Conservation (phyloP, 2,888 invertebrate species). For the Drymonia ruficornis region DNA sequence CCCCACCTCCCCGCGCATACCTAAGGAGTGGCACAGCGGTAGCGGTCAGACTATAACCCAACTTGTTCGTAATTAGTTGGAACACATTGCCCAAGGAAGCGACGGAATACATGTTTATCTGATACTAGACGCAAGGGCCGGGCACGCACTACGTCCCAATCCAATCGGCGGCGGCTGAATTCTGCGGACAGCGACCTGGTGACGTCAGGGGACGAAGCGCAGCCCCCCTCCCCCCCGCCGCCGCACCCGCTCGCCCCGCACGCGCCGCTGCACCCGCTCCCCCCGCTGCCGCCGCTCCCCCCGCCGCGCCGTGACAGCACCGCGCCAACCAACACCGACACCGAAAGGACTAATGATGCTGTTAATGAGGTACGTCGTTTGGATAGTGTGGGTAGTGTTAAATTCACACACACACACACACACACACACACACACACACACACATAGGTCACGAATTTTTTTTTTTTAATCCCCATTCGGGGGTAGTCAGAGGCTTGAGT, state of each 20-base stretch:
- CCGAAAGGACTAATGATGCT: slow-evolving; percentile 17
- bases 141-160: slow-evolving; percentile 86
- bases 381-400: no score
- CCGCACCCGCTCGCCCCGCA: slow-evolving; percentile 55
- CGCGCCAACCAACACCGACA: slow-evolving; percentile 15
- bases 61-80: no score
- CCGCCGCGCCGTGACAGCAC: slow-evolving; percentile 44
- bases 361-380: slow-evolving; percentile 44
- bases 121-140: slow-evolving; percentile 85
- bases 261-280: slow-evolving; percentile 77
- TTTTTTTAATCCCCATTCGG: no score
- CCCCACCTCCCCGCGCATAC: no score
- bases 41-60: no score
- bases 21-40: no score
- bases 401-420: no score
- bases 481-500: no score
- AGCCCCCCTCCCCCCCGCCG: slow-evolving; percentile 50
- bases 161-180: slow-evolving; percentile 88
- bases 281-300: slow-evolving; percentile 30
- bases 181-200: slow-evolving; percentile 91
- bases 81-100: no score
- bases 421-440: no score
- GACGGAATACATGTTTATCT: neutral
- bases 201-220: slow-evolving; percentile 90
- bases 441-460: no score